Evolutionary conservation across 2,797 vertebrate species (phyloP).

Genomic region (Pangasius macronema): DNA sequence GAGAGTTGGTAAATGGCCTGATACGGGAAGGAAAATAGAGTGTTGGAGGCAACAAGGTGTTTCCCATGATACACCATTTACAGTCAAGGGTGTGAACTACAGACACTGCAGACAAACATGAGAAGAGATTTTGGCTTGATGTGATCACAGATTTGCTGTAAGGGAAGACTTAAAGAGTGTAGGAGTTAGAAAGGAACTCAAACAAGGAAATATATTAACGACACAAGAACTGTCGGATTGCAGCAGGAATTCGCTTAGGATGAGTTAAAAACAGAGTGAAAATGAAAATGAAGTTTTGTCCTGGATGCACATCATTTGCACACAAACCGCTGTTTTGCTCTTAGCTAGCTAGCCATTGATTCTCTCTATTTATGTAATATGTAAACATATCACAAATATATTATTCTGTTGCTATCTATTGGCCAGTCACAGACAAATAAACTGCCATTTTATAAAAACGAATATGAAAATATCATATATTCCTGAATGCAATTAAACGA

Average conservation of each 20-base stretch:
- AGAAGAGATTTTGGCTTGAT: not conserved
- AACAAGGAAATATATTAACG: not conserved
- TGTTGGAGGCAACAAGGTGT: not conserved
- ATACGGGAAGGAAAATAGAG: slow-evolving; percentile 1
- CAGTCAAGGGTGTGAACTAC: slow-evolving; percentile 6
- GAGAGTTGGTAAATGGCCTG: slow-evolving; percentile 28
- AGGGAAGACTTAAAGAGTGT: not conserved
- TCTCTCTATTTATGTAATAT: not conserved
- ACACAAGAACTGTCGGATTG: not conserved
- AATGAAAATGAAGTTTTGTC: not conserved
- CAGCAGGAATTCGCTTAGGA: not conserved
- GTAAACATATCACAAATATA: not conserved
- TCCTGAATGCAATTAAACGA: not conserved
- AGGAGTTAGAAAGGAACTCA: not conserved
- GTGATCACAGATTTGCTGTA: not conserved
- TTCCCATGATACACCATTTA: slow-evolving; percentile 10
- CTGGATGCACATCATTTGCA: not conserved
- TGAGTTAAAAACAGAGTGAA: not conserved
- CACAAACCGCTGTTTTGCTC: not conserved
- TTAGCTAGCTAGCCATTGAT: not conserved
- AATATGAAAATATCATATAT: not conserved
- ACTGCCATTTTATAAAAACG: not conserved
- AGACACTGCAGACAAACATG: not conserved
- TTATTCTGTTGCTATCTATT: not conserved
- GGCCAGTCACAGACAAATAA: not conserved